These are phyloP conservation scores for Hypocryptadius cinnamomeus DNA, from an alignment of 2,113 vertebrate species.

Conservation along the genomic window DNA sequence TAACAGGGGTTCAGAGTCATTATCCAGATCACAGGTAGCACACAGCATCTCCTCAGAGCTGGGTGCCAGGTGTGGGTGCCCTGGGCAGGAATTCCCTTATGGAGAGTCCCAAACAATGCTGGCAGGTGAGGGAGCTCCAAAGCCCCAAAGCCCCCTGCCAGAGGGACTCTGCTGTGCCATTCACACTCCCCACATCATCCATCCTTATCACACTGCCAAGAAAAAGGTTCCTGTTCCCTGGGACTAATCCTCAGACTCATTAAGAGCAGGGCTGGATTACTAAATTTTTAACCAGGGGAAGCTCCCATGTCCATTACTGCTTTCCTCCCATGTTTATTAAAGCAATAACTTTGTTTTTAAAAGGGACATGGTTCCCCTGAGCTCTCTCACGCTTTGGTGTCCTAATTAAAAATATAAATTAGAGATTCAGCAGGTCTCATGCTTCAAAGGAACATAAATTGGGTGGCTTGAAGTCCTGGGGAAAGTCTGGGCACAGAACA, in stretches of 20 bases:
- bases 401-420: conserved; percentile 63
- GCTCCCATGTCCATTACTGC: neutral
- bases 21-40: conserved; percentile 54
- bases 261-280: neutral
- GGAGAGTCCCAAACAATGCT: too few species aligned
- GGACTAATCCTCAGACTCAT: neutral
- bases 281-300: conserved; percentile 28
- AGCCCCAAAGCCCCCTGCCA: neutral
- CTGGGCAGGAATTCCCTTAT: too few species aligned
- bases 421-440: neutral
- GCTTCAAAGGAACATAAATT: neutral
- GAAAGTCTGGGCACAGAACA: neutral
- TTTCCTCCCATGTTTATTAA: conserved; percentile 56
- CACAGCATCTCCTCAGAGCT: neutral
- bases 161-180: rapidly evolving
- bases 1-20: neutral
- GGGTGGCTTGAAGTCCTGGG: neutral
- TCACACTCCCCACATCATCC: neutral
- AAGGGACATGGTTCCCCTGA: conserved; percentile 30
- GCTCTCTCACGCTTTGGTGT: neutral
- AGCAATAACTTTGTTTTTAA: conserved; percentile 65
- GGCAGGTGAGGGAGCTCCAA: neutral
- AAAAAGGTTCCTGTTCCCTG: neutral
- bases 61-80: neutral
- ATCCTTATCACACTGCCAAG: neutral